A percentile compares a stretch with the other conserved stretches of the same genome.
Conservation (phyloP, 2,888 invertebrate genomes). For the Clitarchus hookeri region DNA sequence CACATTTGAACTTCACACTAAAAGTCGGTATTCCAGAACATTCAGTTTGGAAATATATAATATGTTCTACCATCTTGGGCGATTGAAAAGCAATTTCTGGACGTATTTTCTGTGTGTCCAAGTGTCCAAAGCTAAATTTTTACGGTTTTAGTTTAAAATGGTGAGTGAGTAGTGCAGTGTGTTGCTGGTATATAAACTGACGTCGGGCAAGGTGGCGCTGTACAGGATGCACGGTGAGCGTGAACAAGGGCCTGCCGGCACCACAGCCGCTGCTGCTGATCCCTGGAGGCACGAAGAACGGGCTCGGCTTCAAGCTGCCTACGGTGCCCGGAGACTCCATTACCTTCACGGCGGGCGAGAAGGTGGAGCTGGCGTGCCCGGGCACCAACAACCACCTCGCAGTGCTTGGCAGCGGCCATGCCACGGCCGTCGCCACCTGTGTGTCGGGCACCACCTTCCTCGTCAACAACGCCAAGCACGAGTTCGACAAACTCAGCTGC, state of each 20-base stretch:
- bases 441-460: slow-evolving; percentile 33
- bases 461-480: slow-evolving; percentile 40
- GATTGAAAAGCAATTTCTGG: no score
- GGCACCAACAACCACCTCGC: slow-evolving; percentile 32
- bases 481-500: slow-evolving; percentile 57
- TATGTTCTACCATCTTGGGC: no score
- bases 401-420: not conserved
- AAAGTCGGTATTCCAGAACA: no score
- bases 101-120: no score
- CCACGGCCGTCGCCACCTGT: slow-evolving; percentile 31
- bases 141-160: no score
- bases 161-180: no score
- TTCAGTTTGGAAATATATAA: no score
- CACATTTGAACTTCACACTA: no score
- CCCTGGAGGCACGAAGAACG: slow-evolving; percentile 27
- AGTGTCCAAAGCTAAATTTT: no score
- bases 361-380: slow-evolving; percentile 34
- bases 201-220: not conserved
- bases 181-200: not conserved
- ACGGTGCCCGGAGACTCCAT: slow-evolving; percentile 22
- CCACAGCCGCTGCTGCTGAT: slow-evolving; percentile 38
- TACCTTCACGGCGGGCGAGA: slow-evolving; percentile 26
- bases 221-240: slow-evolving; percentile 36
- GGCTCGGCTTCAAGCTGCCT: slow-evolving; percentile 34
- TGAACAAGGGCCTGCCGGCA: slow-evolving; percentile 36